These are phyloP conservation scores for Spialia ferax DNA, from an alignment of 2,888 invertebrate species.

Conservation along the genomic window DNA sequence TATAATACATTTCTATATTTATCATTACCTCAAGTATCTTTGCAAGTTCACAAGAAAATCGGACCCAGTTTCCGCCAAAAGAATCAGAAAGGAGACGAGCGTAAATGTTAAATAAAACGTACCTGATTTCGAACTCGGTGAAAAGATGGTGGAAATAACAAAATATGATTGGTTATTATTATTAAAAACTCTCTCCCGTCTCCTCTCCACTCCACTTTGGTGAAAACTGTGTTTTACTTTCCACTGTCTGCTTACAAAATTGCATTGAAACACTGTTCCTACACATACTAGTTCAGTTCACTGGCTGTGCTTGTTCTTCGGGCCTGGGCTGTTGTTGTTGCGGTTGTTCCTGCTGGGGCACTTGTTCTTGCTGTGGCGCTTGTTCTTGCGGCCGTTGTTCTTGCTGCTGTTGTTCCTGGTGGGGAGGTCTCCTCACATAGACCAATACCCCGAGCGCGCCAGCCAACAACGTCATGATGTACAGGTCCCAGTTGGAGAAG, in stretches of 20 bases:
- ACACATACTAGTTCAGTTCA: slow-evolving; percentile 9
- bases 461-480: slow-evolving; percentile 93
- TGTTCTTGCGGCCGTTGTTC: background rate
- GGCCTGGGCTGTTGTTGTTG: slow-evolving; percentile 6
- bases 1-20: too few species aligned
- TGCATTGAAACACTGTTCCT: background rate
- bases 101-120: too few species aligned
- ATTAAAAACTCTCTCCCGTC: too few species aligned
- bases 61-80: too few species aligned
- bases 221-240: too few species aligned
- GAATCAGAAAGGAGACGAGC: too few species aligned
- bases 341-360: background rate
- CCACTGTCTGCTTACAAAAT: background rate
- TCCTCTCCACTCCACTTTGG: too few species aligned
- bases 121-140: too few species aligned
- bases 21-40: too few species aligned
- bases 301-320: slow-evolving; percentile 12
- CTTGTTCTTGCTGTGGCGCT: background rate
- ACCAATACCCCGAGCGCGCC: slow-evolving; percentile 94
- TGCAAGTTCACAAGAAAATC: too few species aligned
- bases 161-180: too few species aligned
- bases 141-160: too few species aligned
- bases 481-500: slow-evolving; percentile 97
- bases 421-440: slow-evolving; percentile 89
- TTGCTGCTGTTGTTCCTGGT: slow-evolving; percentile 33